Evolutionary conservation across 2,888 invertebrate genomes (phyloP), one percentile per base, ranked within the genome.

Genomic region (Sarcophaga rosellei): DNA sequence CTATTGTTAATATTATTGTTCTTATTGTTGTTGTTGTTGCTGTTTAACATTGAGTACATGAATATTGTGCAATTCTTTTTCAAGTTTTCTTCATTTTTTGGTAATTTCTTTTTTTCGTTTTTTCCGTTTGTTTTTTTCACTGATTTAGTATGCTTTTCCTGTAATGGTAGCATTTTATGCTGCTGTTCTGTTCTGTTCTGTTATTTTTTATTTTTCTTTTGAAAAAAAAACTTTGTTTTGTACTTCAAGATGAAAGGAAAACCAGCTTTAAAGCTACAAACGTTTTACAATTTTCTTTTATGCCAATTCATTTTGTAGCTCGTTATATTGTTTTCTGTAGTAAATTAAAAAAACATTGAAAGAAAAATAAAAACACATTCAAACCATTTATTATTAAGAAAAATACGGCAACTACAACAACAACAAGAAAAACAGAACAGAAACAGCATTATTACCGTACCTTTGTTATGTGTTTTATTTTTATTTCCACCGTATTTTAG

Each of bases 71-170:
- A 86, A 86, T 82, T 70, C 74, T 78, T 61, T 66, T 35, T 35
- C 8, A 15, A 53, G 3, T 53, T 15, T 53, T 35, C 35, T 35
- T 35, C 2, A 35, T 35, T 62, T 75, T 69, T 80, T 45, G 61
- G 66, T 68, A 47, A 25, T 66, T 47, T n/a, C n/a, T n/a, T 44
- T 83, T 78, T 21, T 53, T 3, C 68, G n/a, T 76, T 53, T n/a
- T 72, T 75, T 21, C 44, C 44, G 2, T 44, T 45, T 86, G 2
- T 44, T 45, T 86, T 80, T 78, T 80, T 77, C 57, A 74, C 74
- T 84, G 86, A 86, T 86, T 84, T 86, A 84, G 74, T 86, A 77
- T 84, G 77, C 73, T 86, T 81, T 86, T 86, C 86, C 86, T 84
- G 77, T 66, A 74, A 69, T 78, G 68, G 23, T 35, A 17, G 17